Percentiles rank a stretch among this genome's conserved stretches.
phyloP scores from a whole-genome alignment of 2,113 vertebrate genomes.

The Fregetta grallaria region DNA sequence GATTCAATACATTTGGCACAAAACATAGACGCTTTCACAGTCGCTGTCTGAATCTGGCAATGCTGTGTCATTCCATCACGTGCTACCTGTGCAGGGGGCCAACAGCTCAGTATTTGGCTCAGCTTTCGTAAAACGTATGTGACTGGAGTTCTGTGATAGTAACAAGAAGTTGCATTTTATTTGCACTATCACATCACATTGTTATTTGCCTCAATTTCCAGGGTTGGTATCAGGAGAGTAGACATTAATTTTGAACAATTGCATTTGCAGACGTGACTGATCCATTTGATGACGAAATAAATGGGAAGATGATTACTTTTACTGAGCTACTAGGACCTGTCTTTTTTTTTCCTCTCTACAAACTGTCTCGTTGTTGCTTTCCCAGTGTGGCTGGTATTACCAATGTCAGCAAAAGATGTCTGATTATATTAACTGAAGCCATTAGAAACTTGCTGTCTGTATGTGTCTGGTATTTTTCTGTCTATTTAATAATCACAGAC shows the following conservation, averaged over 20 bases:
- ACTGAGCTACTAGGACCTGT: not conserved
- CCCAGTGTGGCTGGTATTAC: not conserved
- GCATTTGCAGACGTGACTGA: not conserved
- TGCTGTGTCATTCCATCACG: not conserved
- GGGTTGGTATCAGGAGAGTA: not conserved
- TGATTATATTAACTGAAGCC: not conserved
- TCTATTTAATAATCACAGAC: not conserved
- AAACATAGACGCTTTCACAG: not conserved
- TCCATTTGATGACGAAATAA: not conserved
- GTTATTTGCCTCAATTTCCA: not conserved
- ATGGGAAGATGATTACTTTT: conserved; percentile 13
- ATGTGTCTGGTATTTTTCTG: not conserved
- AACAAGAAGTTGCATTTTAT: not conserved
- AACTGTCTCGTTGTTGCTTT: not conserved
- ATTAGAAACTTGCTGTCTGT: not conserved
- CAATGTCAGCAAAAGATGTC: not conserved
- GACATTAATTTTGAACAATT: not conserved
- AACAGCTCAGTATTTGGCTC: not conserved
- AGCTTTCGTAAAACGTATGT: not conserved
- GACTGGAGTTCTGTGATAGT: not conserved
- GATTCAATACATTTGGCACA: not conserved
- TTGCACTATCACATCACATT: not conserved
- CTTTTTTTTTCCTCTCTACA: not conserved
- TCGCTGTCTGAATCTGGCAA: not conserved
- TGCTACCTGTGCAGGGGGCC: not conserved